These are phyloP conservation scores for Junonia oenone DNA, from an alignment of 2,888 invertebrate species.

Conservation along the genomic window DNA sequence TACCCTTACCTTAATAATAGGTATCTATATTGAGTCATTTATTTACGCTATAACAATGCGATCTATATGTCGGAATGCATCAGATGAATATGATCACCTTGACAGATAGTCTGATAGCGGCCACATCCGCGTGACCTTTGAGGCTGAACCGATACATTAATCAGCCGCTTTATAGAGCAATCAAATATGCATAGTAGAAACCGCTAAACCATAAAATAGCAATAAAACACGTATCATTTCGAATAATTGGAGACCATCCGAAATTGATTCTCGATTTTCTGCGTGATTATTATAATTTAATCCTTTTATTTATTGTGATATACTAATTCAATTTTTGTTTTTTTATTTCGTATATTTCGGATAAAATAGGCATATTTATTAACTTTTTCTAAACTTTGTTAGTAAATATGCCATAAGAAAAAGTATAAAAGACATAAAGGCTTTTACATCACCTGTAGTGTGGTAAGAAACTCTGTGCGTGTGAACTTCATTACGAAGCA, in stretches of 20 bases:
- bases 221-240: slow-evolving; percentile 13
- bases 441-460: neutral
- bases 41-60: neutral
- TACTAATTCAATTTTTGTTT: neutral
- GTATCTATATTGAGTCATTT: too few relatives aligned
- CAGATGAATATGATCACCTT: slow-evolving; percentile 26
- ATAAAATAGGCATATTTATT: too few relatives aligned
- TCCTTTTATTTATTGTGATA: neutral
- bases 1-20: too few relatives aligned
- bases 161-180: slow-evolving; percentile 23
- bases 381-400: too few relatives aligned
- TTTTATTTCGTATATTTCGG: too few relatives aligned
- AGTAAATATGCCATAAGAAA: too few relatives aligned
- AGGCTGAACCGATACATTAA: slow-evolving; percentile 18
- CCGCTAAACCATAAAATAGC: slow-evolving; percentile 13
- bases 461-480: slow-evolving; percentile 5
- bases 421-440: too few relatives aligned
- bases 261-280: neutral
- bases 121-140: slow-evolving; percentile 28
- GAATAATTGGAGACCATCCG: slow-evolving; percentile 6
- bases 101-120: slow-evolving; percentile 22
- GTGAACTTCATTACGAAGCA: slow-evolving; percentile 15
- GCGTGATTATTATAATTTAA: neutral
- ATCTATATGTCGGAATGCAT: slow-evolving; percentile 24
- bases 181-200: slow-evolving; percentile 26